Percentiles rank a stretch among this genome's conserved stretches.
Evolutionary conservation across 2,888 invertebrate genomes (phyloP).

Genomic region (Syrphus vitripennis): DNA sequence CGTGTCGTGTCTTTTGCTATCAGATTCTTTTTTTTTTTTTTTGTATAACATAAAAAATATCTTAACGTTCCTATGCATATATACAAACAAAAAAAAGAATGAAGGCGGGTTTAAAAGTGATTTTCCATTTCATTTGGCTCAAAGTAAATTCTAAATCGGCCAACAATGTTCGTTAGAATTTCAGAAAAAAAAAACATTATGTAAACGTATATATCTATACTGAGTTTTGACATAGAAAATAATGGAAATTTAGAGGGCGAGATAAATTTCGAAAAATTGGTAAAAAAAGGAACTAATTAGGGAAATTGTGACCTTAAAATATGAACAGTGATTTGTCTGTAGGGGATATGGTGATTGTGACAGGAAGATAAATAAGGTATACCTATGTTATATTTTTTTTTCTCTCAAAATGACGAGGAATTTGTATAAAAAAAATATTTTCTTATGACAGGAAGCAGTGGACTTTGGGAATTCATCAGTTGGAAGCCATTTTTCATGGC

Average conservation of each 20-base stretch:
- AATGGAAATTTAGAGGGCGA: not conserved
- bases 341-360: constrained; percentile 10
- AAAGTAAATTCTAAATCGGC: constrained; percentile 60
- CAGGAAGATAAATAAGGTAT: not conserved
- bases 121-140: constrained; percentile 62
- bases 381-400: not conserved
- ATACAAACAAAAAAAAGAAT: not conserved
- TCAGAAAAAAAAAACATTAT: not conserved
- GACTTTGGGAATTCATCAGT: not conserved
- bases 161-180: constrained; percentile 4
- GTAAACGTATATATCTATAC: too few relatives aligned
- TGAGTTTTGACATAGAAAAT: not conserved
- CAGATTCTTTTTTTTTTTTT: too few relatives aligned
- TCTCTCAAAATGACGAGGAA: not conserved
- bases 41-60: too few relatives aligned
- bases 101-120: constrained; percentile 25
- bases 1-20: constrained; percentile 22
- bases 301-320: constrained; percentile 43
- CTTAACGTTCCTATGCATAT: not conserved
- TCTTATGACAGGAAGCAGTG: not conserved
- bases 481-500: not conserved
- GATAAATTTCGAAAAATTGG: constrained; percentile 25
- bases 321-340: constrained; percentile 50
- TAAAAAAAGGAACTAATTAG: constrained; percentile 49
- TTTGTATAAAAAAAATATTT: not conserved